A percentile compares a stretch with the other conserved stretches of the same genome.
Evolutionary conservation across 2,113 vertebrate species (phyloP).

Genomic region (Phaetusa simplex): DNA sequence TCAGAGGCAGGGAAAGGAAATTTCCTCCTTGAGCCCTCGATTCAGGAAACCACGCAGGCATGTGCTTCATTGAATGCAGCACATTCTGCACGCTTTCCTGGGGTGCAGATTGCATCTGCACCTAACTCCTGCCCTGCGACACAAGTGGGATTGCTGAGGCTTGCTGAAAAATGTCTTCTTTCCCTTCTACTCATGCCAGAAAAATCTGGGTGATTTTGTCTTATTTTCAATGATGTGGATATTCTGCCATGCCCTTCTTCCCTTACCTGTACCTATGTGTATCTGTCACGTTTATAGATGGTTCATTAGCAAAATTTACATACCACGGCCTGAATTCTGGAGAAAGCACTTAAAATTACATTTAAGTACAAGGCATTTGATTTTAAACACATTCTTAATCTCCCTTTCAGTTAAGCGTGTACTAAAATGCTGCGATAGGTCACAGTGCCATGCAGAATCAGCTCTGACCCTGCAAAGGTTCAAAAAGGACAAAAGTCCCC

Average conservation of each 20-base stretch:
- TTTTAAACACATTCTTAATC: neutral
- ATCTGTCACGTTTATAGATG: neutral
- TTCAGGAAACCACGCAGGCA: neutral
- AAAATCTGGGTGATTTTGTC: neutral
- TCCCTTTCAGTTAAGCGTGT: neutral
- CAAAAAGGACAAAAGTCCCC: neutral
- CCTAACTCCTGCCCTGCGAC: neutral
- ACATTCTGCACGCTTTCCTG: neutral
- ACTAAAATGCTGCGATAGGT: neutral
- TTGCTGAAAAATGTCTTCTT: neutral
- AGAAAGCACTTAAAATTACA: neutral
- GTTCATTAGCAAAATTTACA: neutral
- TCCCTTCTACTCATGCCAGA: neutral
- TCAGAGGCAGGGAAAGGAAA: neutral
- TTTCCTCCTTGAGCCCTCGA: neutral
- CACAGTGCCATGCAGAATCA: neutral
- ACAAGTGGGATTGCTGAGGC: neutral
- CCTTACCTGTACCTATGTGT: neutral
- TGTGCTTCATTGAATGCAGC: neutral
- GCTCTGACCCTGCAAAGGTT: neutral
- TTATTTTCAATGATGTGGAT: neutral
- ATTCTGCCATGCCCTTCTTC: neutral
- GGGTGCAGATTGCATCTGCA: neutral
- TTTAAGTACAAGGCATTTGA: neutral
- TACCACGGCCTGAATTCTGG: neutral